Base-by-base conservation (phyloP, 2,113 vertebrate genomes). In the Lepisosteus osseus region DNA sequence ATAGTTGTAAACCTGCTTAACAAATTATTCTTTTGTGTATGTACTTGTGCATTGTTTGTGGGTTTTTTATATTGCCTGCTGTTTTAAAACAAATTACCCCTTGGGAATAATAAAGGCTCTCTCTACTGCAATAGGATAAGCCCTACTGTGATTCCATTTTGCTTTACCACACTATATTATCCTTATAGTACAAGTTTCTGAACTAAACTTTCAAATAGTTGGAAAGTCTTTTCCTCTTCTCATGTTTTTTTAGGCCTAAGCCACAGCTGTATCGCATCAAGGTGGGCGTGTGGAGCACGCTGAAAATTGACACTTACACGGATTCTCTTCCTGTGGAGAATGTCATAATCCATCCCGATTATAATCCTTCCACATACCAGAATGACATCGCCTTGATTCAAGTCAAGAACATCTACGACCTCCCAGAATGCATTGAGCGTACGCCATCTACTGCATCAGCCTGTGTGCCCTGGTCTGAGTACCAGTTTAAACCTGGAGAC, bases 381-480 rank as follows among this genome's bases (percentile, higher is more conserved):
- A 98, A 99, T 47, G 97, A 99, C 89, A 98, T 99, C 17, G 97
- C 97, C 61, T 84, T 99, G 83, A 45, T 99, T 55, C 77, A 95
- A 82, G 74, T 98, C 74, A 61, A 78, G 80, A 84, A 82, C 41
- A 15, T 0, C 12, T 51, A 0, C 61, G 61, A 0, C 0, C 7
- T 0, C 2, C 14, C 75, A 0, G 8, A 59, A 0, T 99, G 97
- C 54, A 4, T 81, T 3, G 0, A 72, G 17, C 0, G 77, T 0
- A 73, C 86, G 17, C 86, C 79, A 0, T 63, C 89, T 0, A 40
- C 93, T 17, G 81, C 80, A 0, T 76, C 97, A 6, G 92, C 94
- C 68, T 99, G 97, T 0, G 56, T 98, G 0, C 97, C 97, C 40
- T 99, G 97, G 97, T 92, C 95, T 57, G 51, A 82, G 0, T 80